These are phyloP conservation scores for Miniopterus natalensis DNA, from an alignment of 2,113 vertebrate species.

Conservation along the genomic window DNA sequence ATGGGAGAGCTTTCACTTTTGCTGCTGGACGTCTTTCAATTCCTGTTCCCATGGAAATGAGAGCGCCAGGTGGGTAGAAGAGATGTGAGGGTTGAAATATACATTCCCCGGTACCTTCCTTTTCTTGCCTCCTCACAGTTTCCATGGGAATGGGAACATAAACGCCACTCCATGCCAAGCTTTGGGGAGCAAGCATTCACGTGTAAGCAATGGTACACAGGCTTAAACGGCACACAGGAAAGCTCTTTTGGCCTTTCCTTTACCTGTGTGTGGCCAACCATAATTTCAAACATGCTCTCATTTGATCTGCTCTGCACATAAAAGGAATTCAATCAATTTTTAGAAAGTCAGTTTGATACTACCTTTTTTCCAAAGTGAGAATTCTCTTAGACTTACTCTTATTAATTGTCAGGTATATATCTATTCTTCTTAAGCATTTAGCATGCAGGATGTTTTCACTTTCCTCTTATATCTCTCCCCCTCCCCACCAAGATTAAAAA, in stretches of 20 bases:
- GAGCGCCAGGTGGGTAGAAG: not conserved
- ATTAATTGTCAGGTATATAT: not conserved
- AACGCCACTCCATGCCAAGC: not conserved
- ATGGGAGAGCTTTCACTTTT: conserved; percentile 15
- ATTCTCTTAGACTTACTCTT: not conserved
- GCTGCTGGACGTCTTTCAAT: conserved; percentile 19
- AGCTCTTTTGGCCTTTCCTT: not conserved
- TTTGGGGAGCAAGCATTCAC: not conserved
- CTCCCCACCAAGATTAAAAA: not conserved
- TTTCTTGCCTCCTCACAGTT: conserved; percentile 52
- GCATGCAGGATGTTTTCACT: not conserved
- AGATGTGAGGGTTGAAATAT: conserved; percentile 15
- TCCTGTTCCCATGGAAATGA: conserved; percentile 72
- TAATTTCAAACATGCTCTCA: not conserved
- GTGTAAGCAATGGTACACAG: not conserved
- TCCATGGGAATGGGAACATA: conserved; percentile 47
- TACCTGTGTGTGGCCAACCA: not conserved
- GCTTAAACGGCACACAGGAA: not conserved
- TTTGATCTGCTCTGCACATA: not conserved
- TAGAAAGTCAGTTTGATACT: not conserved
- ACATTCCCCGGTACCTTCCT: conserved; percentile 30
- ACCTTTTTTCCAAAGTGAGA: conserved; percentile 7
- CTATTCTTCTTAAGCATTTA: not conserved
- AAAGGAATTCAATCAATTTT: not conserved
- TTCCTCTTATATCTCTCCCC: not conserved